Percentiles rank a stretch among this genome's conserved stretches.
phyloP scores from a whole-genome alignment of 2,888 invertebrate genomes.

The Dendrolimus pini region DNA sequence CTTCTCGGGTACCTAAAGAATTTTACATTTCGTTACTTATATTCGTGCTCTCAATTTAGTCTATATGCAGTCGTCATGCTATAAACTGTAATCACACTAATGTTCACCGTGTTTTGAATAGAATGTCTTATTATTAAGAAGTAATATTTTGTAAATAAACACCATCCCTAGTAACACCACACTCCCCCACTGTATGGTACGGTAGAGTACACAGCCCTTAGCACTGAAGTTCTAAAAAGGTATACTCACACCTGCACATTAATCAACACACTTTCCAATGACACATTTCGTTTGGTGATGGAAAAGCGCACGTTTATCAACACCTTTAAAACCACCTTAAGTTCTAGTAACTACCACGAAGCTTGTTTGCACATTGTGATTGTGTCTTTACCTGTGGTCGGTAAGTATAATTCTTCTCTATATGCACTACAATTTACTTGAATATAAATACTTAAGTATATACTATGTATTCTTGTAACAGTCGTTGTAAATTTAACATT shows the following conservation, averaged over 20 bases:
- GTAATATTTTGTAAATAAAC: no score
- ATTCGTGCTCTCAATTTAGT: no score
- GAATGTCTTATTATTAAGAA: no score
- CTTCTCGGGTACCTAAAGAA: no score
- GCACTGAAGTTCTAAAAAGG: background rate
- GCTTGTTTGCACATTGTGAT: slow-evolving; percentile 27
- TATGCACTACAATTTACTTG: slow-evolving; percentile 2
- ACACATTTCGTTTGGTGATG: slow-evolving; percentile 19
- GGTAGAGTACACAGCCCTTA: background rate
- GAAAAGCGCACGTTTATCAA: slow-evolving; percentile 29
- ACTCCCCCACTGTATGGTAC: no score
- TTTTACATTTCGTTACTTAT: no score
- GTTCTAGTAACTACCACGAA: slow-evolving; percentile 30
- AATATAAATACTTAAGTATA: slow-evolving; percentile 1
- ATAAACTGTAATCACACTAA: no score
- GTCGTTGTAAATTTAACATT: slow-evolving; percentile 11
- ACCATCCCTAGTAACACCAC: no score
- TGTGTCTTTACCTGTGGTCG: slow-evolving; percentile 19
- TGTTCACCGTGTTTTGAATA: no score
- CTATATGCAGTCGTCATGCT: no score
- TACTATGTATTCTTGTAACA: background rate
- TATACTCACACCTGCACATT: background rate
- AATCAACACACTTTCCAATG: slow-evolving; percentile 16
- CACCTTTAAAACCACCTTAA: slow-evolving; percentile 7
- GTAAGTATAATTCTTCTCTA: slow-evolving; percentile 32